Base-by-base conservation (phyloP, 2,888 invertebrate genomes). In the Microplitis deprimator region DNA sequence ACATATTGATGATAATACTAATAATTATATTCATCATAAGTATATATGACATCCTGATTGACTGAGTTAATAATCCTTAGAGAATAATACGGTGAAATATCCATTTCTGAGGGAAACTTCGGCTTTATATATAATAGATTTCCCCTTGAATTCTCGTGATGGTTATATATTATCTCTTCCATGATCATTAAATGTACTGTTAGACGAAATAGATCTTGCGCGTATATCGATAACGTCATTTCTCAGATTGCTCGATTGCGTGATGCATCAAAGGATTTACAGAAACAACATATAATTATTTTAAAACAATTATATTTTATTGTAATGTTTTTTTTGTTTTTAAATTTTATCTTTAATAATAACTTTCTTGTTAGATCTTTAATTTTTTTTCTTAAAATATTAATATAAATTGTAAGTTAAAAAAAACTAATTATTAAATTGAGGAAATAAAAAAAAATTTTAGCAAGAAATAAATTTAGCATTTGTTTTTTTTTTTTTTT, bases 61-160 rank as follows among this genome's bases (percentile, higher is more conserved):
- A 65, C 20, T 29, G 65, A 65, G 38, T 29, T 20, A 65, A 65
- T 65, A 50, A 50, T 65, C 38, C 38, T 65, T 38, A 29, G 29
- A 5, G 65, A 65, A 65, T 65, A 13, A 13, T 50, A 50, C 65
- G 13, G 13, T 13, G 8, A 13, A 65, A 20, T 29, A 29, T 29
- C 10, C 29, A 29, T 65, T 65, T 65, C 65, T 38, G 62, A 16
- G 17, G 62, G 62, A 62, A 62, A 62, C 62, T 17, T 62, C 7
- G 62, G 17, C 62, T 62, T 16, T n/a, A n/a, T 62, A 62, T 62
- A n/a, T 62, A 62, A 16, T 62, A 62, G 17, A 62, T n/a, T 17
- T 17, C 62, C 7, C 62, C 29, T 29, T 29, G 4, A 29, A 4
- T 29, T 29, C 29, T 29, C 62, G 16, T 17, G 17, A 62, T 62